Conservation (phyloP, 2,113 vertebrate species). For the Alligator sinensis region DNA sequence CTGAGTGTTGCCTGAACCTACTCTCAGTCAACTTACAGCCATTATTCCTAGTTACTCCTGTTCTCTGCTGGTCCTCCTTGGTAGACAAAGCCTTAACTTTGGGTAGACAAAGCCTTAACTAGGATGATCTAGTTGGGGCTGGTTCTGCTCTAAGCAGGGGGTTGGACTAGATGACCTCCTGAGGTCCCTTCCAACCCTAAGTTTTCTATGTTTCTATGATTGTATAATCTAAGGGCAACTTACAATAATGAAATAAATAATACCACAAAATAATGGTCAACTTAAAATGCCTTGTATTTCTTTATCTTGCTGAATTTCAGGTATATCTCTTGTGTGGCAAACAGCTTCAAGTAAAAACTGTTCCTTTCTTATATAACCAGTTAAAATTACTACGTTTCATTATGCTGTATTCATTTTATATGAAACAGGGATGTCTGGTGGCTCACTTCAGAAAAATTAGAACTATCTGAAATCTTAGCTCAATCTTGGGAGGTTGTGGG, state of each 20-base stretch:
- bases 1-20: too few species aligned
- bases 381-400: slow-evolving; percentile 9
- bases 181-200: too few species aligned
- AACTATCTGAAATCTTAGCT: slow-evolving; percentile 2
- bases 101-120: too few species aligned
- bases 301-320: neutral
- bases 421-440: neutral
- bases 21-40: too few species aligned
- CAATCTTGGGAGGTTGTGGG: neutral
- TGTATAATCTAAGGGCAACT: neutral
- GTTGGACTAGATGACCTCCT: too few species aligned
- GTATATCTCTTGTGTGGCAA: neutral
- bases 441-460: neutral
- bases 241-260: neutral
- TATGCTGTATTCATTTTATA: neutral
- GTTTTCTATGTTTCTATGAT: too few species aligned
- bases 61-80: too few species aligned
- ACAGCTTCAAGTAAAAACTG: slow-evolving; percentile 8
- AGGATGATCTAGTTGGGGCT: too few species aligned
- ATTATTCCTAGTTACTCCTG: too few species aligned
- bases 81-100: too few species aligned
- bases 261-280: neutral
- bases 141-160: too few species aligned
- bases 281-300: neutral
- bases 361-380: neutral